Conservation (phyloP, 2,888 invertebrate genomes). For the Marasmarcha lunaedactyla region DNA sequence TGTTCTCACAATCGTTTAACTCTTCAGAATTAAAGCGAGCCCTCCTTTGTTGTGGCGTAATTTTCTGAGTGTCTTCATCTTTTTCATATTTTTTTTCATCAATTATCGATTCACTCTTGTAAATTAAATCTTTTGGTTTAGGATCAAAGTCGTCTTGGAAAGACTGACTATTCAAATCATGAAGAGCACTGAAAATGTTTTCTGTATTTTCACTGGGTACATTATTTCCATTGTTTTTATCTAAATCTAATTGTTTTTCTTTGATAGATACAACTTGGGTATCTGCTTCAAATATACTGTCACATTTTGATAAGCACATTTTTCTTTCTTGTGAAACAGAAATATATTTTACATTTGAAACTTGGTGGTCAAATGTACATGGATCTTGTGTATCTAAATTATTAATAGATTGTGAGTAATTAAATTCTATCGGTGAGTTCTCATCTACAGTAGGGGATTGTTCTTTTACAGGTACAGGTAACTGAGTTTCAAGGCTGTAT, state of each 20-base stretch:
- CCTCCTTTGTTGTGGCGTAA: slow-evolving; percentile 15
- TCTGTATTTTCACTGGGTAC: slow-evolving; percentile 35
- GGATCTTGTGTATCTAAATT: slow-evolving; percentile 1
- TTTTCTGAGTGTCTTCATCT: slow-evolving; percentile 6
- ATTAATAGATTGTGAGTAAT: background rate
- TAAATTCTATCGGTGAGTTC: background rate
- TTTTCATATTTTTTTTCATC: slow-evolving; percentile 3
- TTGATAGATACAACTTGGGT: slow-evolving; percentile 21
- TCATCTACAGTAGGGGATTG: slow-evolving; percentile 23
- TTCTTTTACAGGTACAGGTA: slow-evolving; percentile 15
- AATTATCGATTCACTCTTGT: slow-evolving; percentile 16
- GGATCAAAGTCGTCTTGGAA: slow-evolving; percentile 34
- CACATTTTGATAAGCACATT: slow-evolving; percentile 24
- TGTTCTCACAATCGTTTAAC: slow-evolving; percentile 37
- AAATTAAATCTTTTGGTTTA: slow-evolving; percentile 35
- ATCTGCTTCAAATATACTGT: slow-evolving; percentile 27
- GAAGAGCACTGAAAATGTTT: slow-evolving; percentile 41
- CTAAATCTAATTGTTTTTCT: slow-evolving; percentile 5
- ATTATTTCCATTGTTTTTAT: slow-evolving; percentile 10
- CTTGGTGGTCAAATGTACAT: too few relatives aligned
- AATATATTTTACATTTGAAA: too few relatives aligned
- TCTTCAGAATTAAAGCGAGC: slow-evolving; percentile 22
- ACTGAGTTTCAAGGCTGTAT: slow-evolving; percentile 17
- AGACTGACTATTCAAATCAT: slow-evolving; percentile 32
- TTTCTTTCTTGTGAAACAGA: background rate